Evolutionary conservation across 2,797 vertebrate genomes (phyloP).

Genomic region (Sebastolobus alascanus): DNA sequence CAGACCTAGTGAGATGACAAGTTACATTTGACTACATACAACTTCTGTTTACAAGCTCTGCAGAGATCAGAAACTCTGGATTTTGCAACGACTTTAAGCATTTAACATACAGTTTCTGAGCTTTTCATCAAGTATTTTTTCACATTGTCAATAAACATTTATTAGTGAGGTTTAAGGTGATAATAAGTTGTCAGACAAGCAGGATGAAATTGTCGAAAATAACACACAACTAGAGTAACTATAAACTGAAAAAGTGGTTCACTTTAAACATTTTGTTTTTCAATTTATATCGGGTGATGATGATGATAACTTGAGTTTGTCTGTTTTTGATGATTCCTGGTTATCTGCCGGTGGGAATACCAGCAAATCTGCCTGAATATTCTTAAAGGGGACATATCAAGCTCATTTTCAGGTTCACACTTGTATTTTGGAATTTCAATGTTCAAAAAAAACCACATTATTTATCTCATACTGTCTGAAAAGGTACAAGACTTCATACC

Average conservation of each 20-base stretch:
- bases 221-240: too few relatives aligned
- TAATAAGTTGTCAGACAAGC: background rate
- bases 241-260: background rate
- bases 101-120: background rate
- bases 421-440: too few relatives aligned
- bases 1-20: background rate
- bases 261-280: background rate
- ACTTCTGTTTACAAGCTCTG: background rate
- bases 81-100: background rate
- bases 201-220: background rate
- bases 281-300: background rate
- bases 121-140: background rate
- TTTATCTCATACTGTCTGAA: background rate
- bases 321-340: background rate
- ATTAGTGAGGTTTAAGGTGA: background rate
- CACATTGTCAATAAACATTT: background rate
- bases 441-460: too few relatives aligned
- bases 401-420: too few relatives aligned
- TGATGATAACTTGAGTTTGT: background rate
- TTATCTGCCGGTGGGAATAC: too few relatives aligned
- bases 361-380: too few relatives aligned
- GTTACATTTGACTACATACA: background rate
- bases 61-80: background rate
- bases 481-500: slow-evolving; percentile 60
- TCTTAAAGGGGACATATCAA: too few relatives aligned